Conservation (phyloP, 2,888 invertebrate genomes). For the Tenthredo livida region DNA sequence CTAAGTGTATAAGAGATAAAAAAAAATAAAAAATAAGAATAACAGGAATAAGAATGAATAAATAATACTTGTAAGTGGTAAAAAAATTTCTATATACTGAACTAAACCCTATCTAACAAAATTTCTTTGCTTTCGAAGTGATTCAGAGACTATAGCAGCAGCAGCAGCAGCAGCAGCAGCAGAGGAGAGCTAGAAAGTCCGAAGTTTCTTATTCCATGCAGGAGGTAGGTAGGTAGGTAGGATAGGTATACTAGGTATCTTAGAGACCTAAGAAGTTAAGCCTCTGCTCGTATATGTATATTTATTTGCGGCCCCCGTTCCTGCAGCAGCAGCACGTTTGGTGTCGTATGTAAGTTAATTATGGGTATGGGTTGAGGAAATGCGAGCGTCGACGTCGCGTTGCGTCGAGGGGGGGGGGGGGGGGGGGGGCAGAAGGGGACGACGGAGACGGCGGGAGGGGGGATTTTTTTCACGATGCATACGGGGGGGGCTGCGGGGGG, state of each 20-base stretch:
- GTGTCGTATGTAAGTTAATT: conserved; percentile 36
- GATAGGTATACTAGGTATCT: too few relatives aligned
- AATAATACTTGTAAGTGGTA: neutral
- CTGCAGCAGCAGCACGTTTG: conserved; percentile 36
- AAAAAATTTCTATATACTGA: neutral
- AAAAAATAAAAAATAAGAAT: neutral
- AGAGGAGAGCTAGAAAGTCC: neutral
- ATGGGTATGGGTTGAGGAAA: conserved; percentile 42
- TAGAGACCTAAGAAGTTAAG: neutral
- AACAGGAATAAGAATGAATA: neutral
- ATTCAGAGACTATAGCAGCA: too few relatives aligned
- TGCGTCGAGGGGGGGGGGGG: neutral
- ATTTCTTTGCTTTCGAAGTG: neutral
- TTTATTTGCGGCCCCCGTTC: conserved; percentile 31
- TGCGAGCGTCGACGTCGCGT: conserved; percentile 19
- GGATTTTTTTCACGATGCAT: neutral
- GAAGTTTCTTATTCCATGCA: neutral
- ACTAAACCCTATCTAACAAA: neutral
- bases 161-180: too few relatives aligned
- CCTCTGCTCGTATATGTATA: neutral
- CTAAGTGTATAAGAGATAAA: neutral
- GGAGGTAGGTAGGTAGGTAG: neutral
- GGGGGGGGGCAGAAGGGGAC: too few relatives aligned
- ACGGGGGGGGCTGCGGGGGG: neutral
- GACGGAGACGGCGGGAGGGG: too few relatives aligned